phyloP scores from a whole-genome alignment of 1,140 invertebrate genomes.

The Heterodera schachtii region DNA sequence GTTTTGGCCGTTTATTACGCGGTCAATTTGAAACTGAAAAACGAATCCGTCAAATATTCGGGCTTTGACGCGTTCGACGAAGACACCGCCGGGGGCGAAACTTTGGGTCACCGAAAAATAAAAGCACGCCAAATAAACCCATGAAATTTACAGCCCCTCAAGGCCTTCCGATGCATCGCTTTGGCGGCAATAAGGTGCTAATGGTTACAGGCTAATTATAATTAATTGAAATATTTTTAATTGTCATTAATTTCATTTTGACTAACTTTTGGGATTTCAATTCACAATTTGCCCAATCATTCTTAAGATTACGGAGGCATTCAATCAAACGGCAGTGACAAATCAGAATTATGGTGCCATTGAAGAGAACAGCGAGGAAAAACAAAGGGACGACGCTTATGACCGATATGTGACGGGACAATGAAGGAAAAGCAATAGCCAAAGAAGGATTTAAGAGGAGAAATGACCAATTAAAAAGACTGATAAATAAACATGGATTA shows the following conservation, averaged over 20 bases:
- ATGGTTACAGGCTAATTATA: too few species aligned
- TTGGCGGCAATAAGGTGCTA: slow-evolving; percentile 35
- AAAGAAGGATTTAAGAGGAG: neutral
- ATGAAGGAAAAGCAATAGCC: neutral
- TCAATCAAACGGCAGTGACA: slow-evolving; percentile 44
- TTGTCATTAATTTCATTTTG: neutral
- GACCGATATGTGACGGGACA: slow-evolving; percentile 32
- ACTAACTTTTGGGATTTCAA: neutral
- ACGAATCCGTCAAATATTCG: slow-evolving; percentile 48
- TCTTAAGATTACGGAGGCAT: slow-evolving; percentile 47
- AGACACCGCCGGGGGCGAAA: slow-evolving; percentile 37
- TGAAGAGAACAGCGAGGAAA: slow-evolving; percentile 26
- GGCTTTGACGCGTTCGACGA: slow-evolving; percentile 47
- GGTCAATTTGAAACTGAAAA: slow-evolving; percentile 47
- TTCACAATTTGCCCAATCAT: too few species aligned
- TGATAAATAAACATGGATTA: too few species aligned
- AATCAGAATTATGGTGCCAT: slow-evolving; percentile 54
- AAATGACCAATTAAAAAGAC: too few species aligned
- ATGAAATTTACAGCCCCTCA: slow-evolving; percentile 45
- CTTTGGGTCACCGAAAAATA: slow-evolving; percentile 29
- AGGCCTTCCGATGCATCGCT: slow-evolving; percentile 45
- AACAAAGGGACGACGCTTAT: slow-evolving; percentile 26
- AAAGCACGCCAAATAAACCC: slow-evolving; percentile 14
- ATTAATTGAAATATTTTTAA: too few species aligned
- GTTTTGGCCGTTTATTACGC: slow-evolving; percentile 48